These are phyloP conservation scores for Danio kyathit DNA, from an alignment of 2,797 vertebrate genomes.

Conservation along the genomic window DNA sequence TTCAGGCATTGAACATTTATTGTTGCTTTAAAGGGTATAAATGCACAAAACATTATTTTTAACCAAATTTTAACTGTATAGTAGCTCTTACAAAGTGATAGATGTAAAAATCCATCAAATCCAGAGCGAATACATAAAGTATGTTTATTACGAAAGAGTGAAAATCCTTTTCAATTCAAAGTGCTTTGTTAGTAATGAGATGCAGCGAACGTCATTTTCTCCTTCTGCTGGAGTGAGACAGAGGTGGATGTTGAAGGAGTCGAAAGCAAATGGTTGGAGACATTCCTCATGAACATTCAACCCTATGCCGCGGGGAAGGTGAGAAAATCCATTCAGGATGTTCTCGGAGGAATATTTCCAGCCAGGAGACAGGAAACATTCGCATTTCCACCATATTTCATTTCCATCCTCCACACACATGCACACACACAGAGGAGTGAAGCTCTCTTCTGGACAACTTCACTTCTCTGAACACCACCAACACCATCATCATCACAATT, in stretches of 20 bases:
- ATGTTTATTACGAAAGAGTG: too few species aligned
- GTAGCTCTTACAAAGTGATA: too few species aligned
- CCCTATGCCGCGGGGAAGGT: slow-evolving; percentile 15
- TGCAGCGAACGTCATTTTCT: slow-evolving; percentile 21
- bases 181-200: slow-evolving; percentile 1
- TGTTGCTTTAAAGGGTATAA: too few species aligned
- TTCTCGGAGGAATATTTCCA: slow-evolving; percentile 42
- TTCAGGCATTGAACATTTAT: too few species aligned
- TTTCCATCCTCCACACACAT: neutral
- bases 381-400: slow-evolving; percentile 50
- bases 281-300: slow-evolving; percentile 47
- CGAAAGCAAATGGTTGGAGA: slow-evolving; percentile 11
- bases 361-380: slow-evolving; percentile 38
- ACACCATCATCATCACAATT: slow-evolving; percentile 69
- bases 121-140: too few species aligned
- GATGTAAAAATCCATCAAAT: too few species aligned
- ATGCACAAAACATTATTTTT: too few species aligned
- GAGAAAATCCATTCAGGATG: slow-evolving; percentile 35
- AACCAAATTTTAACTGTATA: too few species aligned
- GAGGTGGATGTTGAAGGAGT: slow-evolving; percentile 13
- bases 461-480: slow-evolving; percentile 70
- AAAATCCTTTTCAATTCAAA: neutral
- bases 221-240: neutral
- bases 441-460: slow-evolving; percentile 26
- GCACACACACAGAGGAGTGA: neutral